Conservation (phyloP, 2,888 invertebrate species). For the Yponomeuta malinellus region DNA sequence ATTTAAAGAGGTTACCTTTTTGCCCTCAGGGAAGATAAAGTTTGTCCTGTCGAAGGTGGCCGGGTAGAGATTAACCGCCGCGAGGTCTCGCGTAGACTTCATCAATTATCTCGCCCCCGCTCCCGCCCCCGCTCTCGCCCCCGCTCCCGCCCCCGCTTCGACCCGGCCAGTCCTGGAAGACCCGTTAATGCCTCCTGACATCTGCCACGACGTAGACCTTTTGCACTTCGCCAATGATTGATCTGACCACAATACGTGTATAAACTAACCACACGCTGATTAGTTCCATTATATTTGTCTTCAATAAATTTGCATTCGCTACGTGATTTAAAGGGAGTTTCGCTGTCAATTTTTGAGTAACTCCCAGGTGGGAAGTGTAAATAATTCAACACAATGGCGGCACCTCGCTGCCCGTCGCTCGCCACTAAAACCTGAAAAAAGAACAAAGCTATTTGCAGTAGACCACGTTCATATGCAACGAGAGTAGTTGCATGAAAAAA, state of each 20-base stretch:
- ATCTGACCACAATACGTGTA: conserved; percentile 23
- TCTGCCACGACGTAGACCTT: conserved; percentile 27
- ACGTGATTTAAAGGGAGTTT: neutral
- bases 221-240: conserved; percentile 33
- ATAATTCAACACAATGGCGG: conserved; percentile 10
- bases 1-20: conserved; percentile 31
- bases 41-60: conserved; percentile 44
- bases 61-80: conserved; percentile 44
- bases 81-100: conserved; percentile 52
- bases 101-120: conserved; percentile 53
- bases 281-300: conserved; percentile 2
- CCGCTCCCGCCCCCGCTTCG: conserved; percentile 26
- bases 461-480: conserved; percentile 18
- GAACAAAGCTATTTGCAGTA: conserved; percentile 19
- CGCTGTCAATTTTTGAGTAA: conserved; percentile 1
- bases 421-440: conserved; percentile 15
- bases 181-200: conserved; percentile 33
- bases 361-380: conserved; percentile 4
- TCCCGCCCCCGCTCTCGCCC: conserved; percentile 28
- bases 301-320: neutral
- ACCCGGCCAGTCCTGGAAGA: conserved; percentile 22
- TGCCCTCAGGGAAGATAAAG: conserved; percentile 37
- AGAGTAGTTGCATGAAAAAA: conserved; percentile 9
- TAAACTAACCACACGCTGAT: neutral
- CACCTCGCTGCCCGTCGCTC: conserved; percentile 11